Percentiles rank a stretch among this genome's conserved stretches.
Evolutionary conservation across 2,888 invertebrate species (phyloP).

Genomic region (Oeneis ivallda): DNA sequence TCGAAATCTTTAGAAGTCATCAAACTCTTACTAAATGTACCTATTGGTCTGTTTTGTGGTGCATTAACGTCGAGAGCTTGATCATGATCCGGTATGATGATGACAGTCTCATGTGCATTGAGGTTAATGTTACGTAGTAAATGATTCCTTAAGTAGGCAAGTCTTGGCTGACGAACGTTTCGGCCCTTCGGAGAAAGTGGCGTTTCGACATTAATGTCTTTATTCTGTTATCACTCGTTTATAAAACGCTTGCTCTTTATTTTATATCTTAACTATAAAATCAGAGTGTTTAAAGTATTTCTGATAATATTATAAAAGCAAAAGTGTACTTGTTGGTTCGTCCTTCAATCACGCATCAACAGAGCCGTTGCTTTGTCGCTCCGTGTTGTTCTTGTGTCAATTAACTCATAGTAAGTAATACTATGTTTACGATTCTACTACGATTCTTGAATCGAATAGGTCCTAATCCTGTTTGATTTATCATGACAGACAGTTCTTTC

Average conservation of each 20-base stretch:
- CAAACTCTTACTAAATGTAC: too few species aligned
- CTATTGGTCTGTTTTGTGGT: not conserved
- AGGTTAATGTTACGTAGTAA: constrained; percentile 29
- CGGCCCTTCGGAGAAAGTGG: constrained; percentile 54
- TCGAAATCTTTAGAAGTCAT: too few species aligned
- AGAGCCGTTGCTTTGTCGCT: too few species aligned
- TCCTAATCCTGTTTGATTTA: not conserved
- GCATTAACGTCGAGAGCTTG: constrained; percentile 17
- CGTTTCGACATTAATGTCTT: constrained; percentile 15
- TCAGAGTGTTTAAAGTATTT: not conserved
- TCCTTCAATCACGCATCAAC: too few species aligned
- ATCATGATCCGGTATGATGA: constrained; percentile 8
- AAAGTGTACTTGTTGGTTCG: too few species aligned
- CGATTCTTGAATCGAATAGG: too few species aligned
- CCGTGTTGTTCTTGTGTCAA: too few species aligned
- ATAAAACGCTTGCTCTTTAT: not conserved
- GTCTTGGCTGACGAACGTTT: constrained; percentile 40
- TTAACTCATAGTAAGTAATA: too few species aligned
- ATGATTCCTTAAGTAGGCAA: constrained; percentile 22
- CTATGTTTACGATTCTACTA: too few species aligned
- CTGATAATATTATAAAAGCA: too few species aligned
- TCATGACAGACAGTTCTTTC: not conserved
- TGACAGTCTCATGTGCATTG: constrained; percentile 11
- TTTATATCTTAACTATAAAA: not conserved
- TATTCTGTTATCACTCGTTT: not conserved